A percentile compares a stretch with the other conserved stretches of the same genome.
These are phyloP conservation scores for Plagodis dolabraria DNA, from an alignment of 2,888 invertebrate genomes.

Conservation along the genomic window DNA sequence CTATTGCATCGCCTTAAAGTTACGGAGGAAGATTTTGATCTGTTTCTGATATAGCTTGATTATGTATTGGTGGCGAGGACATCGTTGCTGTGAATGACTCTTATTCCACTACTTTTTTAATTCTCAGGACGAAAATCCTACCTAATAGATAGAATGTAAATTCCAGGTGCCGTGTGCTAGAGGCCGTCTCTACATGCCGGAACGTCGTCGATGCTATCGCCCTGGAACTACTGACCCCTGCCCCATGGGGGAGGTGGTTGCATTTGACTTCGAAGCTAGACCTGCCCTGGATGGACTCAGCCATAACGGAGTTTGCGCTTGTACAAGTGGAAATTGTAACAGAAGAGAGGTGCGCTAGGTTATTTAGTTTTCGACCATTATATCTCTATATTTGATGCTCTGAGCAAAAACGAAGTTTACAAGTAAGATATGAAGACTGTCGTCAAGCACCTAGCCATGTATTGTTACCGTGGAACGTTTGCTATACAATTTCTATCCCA, in stretches of 20 bases:
- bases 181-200: constrained; percentile 91
- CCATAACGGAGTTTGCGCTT: constrained; percentile 93
- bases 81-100: too few relatives aligned
- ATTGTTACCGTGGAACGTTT: too few relatives aligned
- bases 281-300: constrained; percentile 92
- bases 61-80: too few relatives aligned
- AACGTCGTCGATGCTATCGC: constrained; percentile 89
- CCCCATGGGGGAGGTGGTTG: constrained; percentile 88
- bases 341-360: constrained; percentile 55
- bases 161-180: constrained; percentile 88
- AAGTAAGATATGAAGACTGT: too few relatives aligned
- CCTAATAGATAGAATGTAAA: neutral
- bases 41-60: too few relatives aligned
- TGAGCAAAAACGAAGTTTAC: too few relatives aligned
- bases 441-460: too few relatives aligned
- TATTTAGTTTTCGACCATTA: neutral
- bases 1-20: too few relatives aligned
- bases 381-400: too few relatives aligned
- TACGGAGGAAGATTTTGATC: too few relatives aligned
- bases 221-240: constrained; percentile 93
- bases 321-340: constrained; percentile 86
- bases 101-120: too few relatives aligned
- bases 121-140: neutral
- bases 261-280: constrained; percentile 91
- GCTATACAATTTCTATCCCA: too few relatives aligned